Conservation (phyloP, 2,888 invertebrate genomes). For the Arctia plantaginis region DNA sequence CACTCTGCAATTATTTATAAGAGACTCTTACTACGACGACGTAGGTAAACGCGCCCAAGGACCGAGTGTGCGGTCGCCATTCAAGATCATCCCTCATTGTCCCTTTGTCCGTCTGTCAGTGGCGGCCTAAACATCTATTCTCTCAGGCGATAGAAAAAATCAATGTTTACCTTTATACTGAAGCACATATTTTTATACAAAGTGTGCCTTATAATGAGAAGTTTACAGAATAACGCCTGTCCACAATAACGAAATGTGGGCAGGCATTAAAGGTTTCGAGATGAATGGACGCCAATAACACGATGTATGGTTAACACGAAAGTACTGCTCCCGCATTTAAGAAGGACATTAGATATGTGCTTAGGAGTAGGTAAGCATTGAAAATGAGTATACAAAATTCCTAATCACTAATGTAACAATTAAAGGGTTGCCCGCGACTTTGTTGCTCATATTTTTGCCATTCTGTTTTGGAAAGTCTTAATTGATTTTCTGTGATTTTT, state of each 20-base stretch:
- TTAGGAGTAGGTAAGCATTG: not conserved
- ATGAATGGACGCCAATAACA: constrained; percentile 69
- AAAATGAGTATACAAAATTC: not conserved
- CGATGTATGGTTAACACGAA: constrained; percentile 54
- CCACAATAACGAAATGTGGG: constrained; percentile 77
- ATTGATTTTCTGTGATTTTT: not conserved
- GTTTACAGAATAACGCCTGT: constrained; percentile 85
- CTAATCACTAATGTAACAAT: not conserved
- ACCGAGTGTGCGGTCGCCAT: constrained; percentile 84
- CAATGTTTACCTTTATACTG: constrained; percentile 86
- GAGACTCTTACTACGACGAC: constrained; percentile 39
- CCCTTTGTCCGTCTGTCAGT: constrained; percentile 79
- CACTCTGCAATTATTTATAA: constrained; percentile 57
- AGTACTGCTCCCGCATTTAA: constrained; percentile 48
- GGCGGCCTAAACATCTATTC: constrained; percentile 83
- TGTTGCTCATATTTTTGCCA: not conserved
- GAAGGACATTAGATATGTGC: not conserved
- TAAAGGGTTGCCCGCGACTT: not conserved
- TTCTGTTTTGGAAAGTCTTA: not conserved
- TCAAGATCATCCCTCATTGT: constrained; percentile 80
- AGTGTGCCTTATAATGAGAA: constrained; percentile 83
- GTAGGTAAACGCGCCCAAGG: constrained; percentile 59
- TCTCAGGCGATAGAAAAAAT: constrained; percentile 79
- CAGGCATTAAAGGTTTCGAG: constrained; percentile 78
- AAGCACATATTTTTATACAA: constrained; percentile 85